These are phyloP conservation scores for Spongilla lacustris DNA, from an alignment of 37 sponge, comb jelly and placozoan genomes.

Conservation along the genomic window DNA sequence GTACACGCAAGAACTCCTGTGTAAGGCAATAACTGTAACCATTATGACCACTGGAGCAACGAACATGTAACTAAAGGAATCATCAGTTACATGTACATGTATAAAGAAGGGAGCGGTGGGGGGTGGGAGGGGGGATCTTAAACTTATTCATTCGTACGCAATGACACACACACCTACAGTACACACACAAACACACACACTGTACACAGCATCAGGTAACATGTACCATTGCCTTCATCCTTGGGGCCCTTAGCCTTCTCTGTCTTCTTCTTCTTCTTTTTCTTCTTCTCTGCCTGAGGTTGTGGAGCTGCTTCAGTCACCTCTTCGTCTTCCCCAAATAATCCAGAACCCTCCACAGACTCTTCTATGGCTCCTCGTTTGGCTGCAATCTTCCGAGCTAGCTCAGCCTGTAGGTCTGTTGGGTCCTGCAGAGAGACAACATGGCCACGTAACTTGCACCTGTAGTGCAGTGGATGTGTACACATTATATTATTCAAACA, in stretches of 20 bases:
- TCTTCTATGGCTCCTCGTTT: slow-evolving; percentile 5
- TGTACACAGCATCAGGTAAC: too few species aligned
- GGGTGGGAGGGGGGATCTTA: too few species aligned
- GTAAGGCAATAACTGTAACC: too few species aligned
- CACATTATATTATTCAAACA: too few species aligned
- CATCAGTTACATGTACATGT: slow-evolving; percentile 14
- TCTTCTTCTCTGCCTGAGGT: slow-evolving; percentile 3
- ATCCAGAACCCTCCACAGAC: background rate
- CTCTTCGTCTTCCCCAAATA: slow-evolving; percentile 9
- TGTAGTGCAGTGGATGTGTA: too few species aligned
- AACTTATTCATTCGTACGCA: too few species aligned
- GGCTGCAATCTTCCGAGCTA: slow-evolving; percentile 32
- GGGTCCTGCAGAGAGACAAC: background rate
- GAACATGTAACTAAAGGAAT: too few species aligned
- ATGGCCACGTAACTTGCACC: background rate
- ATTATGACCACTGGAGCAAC: too few species aligned
- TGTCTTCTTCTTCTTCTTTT: slow-evolving; percentile 36
- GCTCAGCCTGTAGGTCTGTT: slow-evolving; percentile 57
- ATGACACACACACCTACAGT: background rate
- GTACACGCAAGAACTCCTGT: too few species aligned
- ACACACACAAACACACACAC: background rate
- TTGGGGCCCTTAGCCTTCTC: background rate
- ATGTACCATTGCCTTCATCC: background rate
- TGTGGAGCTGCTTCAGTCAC: background rate
- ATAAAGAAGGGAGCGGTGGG: too few species aligned